phyloP scores from a whole-genome alignment of 2,888 invertebrate genomes.

The Ichneumoninae sp. region DNA sequence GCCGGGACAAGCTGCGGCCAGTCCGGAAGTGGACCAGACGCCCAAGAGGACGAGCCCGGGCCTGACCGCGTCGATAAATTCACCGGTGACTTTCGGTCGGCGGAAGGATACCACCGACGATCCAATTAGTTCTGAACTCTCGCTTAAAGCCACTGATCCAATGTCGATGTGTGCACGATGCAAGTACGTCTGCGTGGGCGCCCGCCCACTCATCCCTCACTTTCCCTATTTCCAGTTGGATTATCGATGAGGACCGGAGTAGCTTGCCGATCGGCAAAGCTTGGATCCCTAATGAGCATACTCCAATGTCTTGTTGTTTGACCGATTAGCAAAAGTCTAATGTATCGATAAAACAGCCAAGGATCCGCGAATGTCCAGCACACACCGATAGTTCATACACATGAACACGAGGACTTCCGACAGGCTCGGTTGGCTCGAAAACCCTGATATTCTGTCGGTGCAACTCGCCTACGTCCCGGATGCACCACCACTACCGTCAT shows the following conservation, averaged over 20 bases:
- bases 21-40: constrained; percentile 39
- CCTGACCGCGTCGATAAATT: constrained; percentile 60
- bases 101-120: constrained; percentile 58
- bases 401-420: not conserved
- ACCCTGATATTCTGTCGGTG: not conserved
- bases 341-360: not conserved
- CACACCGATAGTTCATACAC: not conserved
- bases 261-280: not conserved
- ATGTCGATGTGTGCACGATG: constrained; percentile 12
- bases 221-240: not conserved
- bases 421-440: not conserved
- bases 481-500: not conserved
- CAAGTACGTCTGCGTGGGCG: not conserved
- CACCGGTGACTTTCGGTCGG: constrained; percentile 59
- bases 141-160: constrained; percentile 30
- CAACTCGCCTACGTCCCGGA: not conserved
- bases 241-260: not conserved
- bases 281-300: not conserved
- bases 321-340: not conserved
- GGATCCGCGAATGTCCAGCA: not conserved
- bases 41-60: constrained; percentile 26
- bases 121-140: constrained; percentile 61
- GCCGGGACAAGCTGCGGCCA: constrained; percentile 55
- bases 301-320: not conserved
- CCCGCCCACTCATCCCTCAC: not conserved